A percentile compares a stretch with the other conserved stretches of the same genome.
Conservation (phyloP, 2,113 vertebrate species). For the Cyanoramphus novaezelandiae region DNA sequence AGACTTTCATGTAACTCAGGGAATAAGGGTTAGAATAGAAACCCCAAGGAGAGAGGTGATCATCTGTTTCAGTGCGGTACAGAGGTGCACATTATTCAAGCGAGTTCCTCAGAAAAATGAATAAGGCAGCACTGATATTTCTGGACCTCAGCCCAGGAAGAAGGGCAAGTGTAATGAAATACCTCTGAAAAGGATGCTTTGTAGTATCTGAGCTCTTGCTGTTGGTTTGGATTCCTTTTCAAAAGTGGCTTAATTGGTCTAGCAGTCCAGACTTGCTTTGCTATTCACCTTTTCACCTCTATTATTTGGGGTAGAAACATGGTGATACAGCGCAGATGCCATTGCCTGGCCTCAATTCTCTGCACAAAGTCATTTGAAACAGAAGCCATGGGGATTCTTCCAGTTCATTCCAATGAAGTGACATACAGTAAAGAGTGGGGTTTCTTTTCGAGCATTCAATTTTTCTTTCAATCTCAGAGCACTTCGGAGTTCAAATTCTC, state of each 20-base stretch:
- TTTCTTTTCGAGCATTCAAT: not conserved
- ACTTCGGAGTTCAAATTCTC: not conserved
- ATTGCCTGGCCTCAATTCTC: not conserved
- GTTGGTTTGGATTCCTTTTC: constrained; percentile 16
- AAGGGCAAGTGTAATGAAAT: constrained; percentile 19
- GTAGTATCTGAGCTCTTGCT: not conserved
- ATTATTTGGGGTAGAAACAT: not conserved
- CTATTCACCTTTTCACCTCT: not conserved
- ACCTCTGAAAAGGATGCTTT: constrained; percentile 23
- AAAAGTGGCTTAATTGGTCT: not conserved
- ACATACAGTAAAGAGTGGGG: rapidly evolving
- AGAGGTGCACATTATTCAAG: constrained; percentile 17
- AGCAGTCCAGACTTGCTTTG: not conserved
- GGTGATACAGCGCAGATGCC: not conserved
- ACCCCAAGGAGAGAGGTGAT: not conserved
- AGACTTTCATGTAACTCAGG: not conserved
- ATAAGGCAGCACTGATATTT: not conserved
- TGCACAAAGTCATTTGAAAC: not conserved
- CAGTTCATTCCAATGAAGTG: not conserved
- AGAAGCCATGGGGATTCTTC: not conserved
- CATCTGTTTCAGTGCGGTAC: not conserved
- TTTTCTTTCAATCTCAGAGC: not conserved
- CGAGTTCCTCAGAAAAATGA: not conserved
- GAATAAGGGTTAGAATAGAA: not conserved
- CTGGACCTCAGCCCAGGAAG: constrained; percentile 2